Conservation (phyloP, 2,888 invertebrate genomes). For the Dolichomitus sp. region DNA sequence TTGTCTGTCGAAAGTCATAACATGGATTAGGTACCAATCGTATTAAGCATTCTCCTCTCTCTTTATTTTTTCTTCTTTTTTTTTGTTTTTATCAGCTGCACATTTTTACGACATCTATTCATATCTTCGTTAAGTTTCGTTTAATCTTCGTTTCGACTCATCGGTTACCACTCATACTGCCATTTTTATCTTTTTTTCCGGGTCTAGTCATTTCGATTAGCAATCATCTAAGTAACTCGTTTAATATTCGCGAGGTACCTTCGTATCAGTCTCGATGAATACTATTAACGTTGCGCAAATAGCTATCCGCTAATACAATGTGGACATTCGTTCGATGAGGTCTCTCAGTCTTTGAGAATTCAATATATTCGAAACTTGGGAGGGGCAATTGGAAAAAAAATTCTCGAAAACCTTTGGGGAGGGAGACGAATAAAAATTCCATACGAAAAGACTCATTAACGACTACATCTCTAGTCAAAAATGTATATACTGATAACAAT, state of each 20-base stretch:
- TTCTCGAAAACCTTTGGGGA: slow-evolving; percentile 57
- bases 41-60: slow-evolving; percentile 4
- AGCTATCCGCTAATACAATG: slow-evolving; percentile 33
- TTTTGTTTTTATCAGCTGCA: slow-evolving; percentile 20
- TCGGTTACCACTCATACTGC: neutral
- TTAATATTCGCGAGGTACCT: slow-evolving; percentile 29
- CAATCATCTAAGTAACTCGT: slow-evolving; percentile 51
- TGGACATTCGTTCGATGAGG: slow-evolving; percentile 68
- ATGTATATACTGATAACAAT: slow-evolving; percentile 37
- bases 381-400: slow-evolving; percentile 42
- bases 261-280: slow-evolving; percentile 60
- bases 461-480: slow-evolving; percentile 24
- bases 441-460: slow-evolving; percentile 48
- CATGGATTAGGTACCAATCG: slow-evolving; percentile 20
- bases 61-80: neutral
- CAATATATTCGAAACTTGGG: slow-evolving; percentile 67
- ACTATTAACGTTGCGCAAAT: slow-evolving; percentile 68
- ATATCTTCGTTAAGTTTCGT: slow-evolving; percentile 10
- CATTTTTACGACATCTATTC: slow-evolving; percentile 12
- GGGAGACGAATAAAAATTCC: slow-evolving; percentile 52
- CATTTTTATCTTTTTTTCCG: slow-evolving; percentile 21
- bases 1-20: slow-evolving; percentile 17
- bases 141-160: neutral
- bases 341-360: slow-evolving; percentile 76
- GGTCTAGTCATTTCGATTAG: slow-evolving; percentile 60